Evolutionary conservation across 2,797 vertebrate species (phyloP), one percentile per base, ranked within the genome.

Genomic region (Fringilla coelebs): DNA sequence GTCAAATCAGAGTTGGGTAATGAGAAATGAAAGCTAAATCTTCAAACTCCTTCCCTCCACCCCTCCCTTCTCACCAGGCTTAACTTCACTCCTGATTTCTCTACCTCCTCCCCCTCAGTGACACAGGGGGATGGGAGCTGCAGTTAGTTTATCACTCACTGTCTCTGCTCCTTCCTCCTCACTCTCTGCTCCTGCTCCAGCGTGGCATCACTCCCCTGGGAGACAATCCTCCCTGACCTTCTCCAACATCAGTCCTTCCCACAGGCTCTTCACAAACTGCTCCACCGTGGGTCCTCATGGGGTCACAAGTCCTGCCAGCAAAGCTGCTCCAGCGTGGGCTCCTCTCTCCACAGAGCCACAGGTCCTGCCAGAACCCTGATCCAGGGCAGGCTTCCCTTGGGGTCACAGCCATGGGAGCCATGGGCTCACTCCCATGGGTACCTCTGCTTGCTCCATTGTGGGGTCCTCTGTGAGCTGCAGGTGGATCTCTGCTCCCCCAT

Each of bases 171-270:
- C 57, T 62, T 63, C 43, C 43, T 74, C 48, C 75, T 85, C 63
- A 40, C 57, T 57, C 55, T 57, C 63, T 81, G 31, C 26, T 70
- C 26, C 51, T 65, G 28, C 40, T 71, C 31, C 45, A 52, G 51
- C 1, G 0, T 65, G 57, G 16, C 7, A 2, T 36, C 0, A 0
- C 14, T 81, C 31, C n/a, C 31, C 48, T 4, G 26, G 34, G 31
- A 76, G 31, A 46, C 21, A 58, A 34, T 58, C 7, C 13, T 65
- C 25, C 31, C 26, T 36, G 40, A 22, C 43, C 36, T 38, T 55
- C 72, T 62, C 43, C 49, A 40, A 1, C 1, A 3, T 36, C 43
- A 38, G n/a, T 51, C 20, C 29, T 54, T 68, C 32, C 43, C n/a
- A 24, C 7, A 17, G 25, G 21, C 6, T 74, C 29, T 45, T 63